Percentiles rank a stretch among this genome's conserved stretches.
Evolutionary conservation across 2,113 vertebrate species (phyloP).

Genomic region (Haemorhous mexicanus): DNA sequence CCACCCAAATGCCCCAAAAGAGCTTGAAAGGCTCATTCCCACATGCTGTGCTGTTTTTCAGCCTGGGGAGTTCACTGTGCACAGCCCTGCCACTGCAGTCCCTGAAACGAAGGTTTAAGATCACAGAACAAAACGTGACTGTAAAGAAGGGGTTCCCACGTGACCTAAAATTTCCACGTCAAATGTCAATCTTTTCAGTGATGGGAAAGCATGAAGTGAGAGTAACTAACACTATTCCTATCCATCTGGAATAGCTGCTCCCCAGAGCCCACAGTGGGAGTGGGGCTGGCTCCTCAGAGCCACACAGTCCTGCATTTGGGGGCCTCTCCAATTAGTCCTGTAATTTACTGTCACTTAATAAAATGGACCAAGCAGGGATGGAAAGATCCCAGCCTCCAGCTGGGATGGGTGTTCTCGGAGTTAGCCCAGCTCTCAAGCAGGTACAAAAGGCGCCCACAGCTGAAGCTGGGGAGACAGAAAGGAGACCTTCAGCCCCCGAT

Average conservation of each 20-base stretch:
- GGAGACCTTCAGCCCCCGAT: constrained; percentile 65
- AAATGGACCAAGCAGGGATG: neutral
- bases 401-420: constrained; percentile 31
- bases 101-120: neutral
- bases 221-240: neutral
- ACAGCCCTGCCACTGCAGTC: accelerated
- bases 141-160: neutral
- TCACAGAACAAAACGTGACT: neutral
- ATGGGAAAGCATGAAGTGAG: neutral
- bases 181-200: neutral
- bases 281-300: neutral
- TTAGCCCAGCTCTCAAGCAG: constrained; percentile 23
- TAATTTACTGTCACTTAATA: constrained; percentile 56
- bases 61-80: neutral
- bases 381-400: constrained; percentile 43
- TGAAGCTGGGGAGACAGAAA: constrained; percentile 53
- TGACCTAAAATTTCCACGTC: neutral
- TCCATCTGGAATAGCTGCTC: neutral
- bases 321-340: neutral
- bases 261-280: neutral
- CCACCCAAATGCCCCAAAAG: neutral
- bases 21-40: neutral
- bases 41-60: neutral
- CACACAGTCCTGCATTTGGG: neutral
- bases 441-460: constrained; percentile 64